Percentiles rank a stretch among this genome's conserved stretches.
Evolutionary conservation across 2,797 vertebrate species (phyloP).

Genomic region (Lerista edwardsae): DNA sequence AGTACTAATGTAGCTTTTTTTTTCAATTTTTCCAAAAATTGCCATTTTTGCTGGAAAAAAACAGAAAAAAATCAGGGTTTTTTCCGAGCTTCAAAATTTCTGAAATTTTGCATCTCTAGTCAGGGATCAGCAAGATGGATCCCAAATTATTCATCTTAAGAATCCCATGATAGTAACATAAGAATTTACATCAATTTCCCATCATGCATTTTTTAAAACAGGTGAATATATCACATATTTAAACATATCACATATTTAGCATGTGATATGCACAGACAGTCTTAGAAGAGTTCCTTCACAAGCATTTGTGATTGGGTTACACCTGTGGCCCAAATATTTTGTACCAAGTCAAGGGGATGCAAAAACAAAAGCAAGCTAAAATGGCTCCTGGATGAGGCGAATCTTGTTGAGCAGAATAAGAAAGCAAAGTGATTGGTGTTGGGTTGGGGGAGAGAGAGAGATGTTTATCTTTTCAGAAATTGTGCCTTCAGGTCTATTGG

Average conservation of each 20-base stretch:
- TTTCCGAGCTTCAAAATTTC: no score
- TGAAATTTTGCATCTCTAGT: no score
- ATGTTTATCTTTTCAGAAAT: not conserved
- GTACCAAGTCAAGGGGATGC: not conserved
- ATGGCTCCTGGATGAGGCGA: not conserved
- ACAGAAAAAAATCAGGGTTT: no score
- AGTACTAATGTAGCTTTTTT: no score
- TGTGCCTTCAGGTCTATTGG: not conserved
- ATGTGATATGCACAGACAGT: not conserved
- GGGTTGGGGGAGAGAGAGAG: no score
- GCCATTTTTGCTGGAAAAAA: no score
- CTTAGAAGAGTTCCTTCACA: not conserved
- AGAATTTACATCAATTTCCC: no score
- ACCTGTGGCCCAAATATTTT: not conserved
- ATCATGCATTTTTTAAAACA: not conserved
- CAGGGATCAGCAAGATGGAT: no score
- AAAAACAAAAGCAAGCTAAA: not conserved
- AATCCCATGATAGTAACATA: no score
- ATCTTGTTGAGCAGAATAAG: not conserved
- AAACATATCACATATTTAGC: accelerated
- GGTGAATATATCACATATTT: no score
- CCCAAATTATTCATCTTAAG: no score
- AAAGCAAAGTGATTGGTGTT: accelerated
- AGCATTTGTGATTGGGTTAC: not conserved
- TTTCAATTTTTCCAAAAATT: no score